Base-by-base conservation (phyloP, 2,888 invertebrate species). In the Mimumesa dahlbomi region DNA sequence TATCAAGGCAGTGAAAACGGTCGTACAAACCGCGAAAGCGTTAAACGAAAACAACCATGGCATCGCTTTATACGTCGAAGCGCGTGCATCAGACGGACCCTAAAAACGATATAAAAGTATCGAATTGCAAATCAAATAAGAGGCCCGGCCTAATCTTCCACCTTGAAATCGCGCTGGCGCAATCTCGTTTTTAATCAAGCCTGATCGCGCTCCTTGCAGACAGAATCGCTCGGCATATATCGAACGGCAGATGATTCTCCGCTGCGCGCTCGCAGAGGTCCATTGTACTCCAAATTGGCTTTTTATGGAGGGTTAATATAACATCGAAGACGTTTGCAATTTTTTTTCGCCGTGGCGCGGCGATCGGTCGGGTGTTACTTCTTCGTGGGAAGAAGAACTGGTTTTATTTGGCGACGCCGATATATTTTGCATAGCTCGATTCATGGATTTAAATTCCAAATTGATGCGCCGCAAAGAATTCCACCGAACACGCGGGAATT, bases 171-270 rank as follows among this genome's bases (percentile, higher is more conserved):
- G 75, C 68, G 77, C 66, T 73, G 71, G 71, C 70, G 81, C 83
- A 85, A 85, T 86, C 82, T 85, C 79, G 82, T 85, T 86, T 86
- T 85, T 84, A 86, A 86, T 83, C 85, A 84, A 85, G 76, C 67
- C 73, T 64, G 80, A 73, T 75, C 75, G 63, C 68, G 48, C 64
- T 45, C 34, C 38, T 66, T 46, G 67, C 73, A 65, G 73, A 73
- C 67, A 73, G 72, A 73, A 69, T 52, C 73, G 57, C 50, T 69
- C 36, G 58, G 66, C 59, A 57, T 79, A 75, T 72, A 83, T 84
- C 77, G 81, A 82, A 79, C 77, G 70, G 79, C 77, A 75, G 81
- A 85, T 82, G 80, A 82, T 80, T 74, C 76, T 53, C 67, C 56
- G 48, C 53, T 34, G 50, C 61, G 50, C 68, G 49, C 67, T 63